A percentile compares a stretch with the other conserved stretches of the same genome.
These are phyloP conservation scores for Saccostrea glomerata DNA, from an alignment of 1,140 invertebrate species.

Conservation along the genomic window DNA sequence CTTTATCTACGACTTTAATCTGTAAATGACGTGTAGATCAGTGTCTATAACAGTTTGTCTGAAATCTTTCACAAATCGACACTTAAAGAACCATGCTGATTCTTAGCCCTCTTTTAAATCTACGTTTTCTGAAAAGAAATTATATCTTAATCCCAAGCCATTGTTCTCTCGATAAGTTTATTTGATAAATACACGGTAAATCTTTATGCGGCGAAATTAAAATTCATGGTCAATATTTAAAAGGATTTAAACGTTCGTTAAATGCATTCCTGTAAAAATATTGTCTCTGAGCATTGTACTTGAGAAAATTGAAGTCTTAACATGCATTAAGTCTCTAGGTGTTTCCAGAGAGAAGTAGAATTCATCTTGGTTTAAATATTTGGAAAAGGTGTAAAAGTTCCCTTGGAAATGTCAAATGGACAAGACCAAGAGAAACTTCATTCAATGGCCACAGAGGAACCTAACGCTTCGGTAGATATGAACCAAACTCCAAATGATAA, in stretches of 20 bases:
- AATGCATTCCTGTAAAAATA: neutral
- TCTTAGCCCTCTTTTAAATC: neutral
- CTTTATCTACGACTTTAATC: neutral
- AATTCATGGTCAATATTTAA: constrained; percentile 1
- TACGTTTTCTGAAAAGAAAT: constrained; percentile 8
- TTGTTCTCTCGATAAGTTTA: constrained; percentile 2
- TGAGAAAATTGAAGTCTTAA: neutral
- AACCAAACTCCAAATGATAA: constrained; percentile 17
- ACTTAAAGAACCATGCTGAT: neutral
- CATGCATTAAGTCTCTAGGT: neutral
- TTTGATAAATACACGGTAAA: constrained; percentile 23
- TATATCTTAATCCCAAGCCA: neutral
- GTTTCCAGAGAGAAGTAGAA: neutral
- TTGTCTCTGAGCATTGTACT: neutral
- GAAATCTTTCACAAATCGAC: constrained; percentile 16
- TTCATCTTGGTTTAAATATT: neutral
- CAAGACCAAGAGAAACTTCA: neutral
- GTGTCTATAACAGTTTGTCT: neutral
- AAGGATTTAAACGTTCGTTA: constrained; percentile 16
- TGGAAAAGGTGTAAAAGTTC: neutral
- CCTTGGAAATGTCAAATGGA: neutral
- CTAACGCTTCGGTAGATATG: constrained; percentile 7
- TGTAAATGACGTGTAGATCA: neutral
- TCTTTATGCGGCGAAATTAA: constrained; percentile 20
- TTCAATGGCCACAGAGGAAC: neutral